Percentiles rank a stretch among this genome's conserved stretches.
phyloP scores from a whole-genome alignment of 2,888 invertebrate genomes.

The Syrphus vitripennis region DNA sequence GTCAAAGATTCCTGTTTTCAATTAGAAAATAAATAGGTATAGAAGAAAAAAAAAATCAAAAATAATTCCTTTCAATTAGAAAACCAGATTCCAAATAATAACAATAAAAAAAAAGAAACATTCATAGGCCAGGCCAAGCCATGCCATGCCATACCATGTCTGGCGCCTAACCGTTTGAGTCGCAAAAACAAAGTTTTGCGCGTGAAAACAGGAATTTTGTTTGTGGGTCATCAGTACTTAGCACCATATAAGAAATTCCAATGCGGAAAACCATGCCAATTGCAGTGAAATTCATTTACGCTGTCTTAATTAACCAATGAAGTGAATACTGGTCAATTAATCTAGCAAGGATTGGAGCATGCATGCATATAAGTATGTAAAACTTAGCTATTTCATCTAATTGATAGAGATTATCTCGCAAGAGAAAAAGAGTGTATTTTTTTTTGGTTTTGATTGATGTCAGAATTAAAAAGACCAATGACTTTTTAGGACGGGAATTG shows the following conservation, averaged over 20 bases:
- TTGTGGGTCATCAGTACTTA: slow-evolving; percentile 38
- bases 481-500: not conserved
- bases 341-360: slow-evolving; percentile 31
- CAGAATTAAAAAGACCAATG: not conserved
- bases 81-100: slow-evolving; percentile 46
- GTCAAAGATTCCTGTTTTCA: slow-evolving; percentile 17
- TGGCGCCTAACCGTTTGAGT: slow-evolving; percentile 54
- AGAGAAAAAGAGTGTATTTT: not conserved
- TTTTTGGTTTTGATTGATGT: not conserved
- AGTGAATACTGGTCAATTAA: slow-evolving; percentile 42
- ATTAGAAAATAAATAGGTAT: not conserved
- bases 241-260: slow-evolving; percentile 27
- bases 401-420: not conserved
- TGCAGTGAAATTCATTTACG: slow-evolving; percentile 19
- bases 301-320: slow-evolving; percentile 47
- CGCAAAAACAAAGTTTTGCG: not conserved
- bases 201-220: slow-evolving; percentile 48
- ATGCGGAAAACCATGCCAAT: slow-evolving; percentile 48
- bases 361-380: not conserved
- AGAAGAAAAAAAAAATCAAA: not conserved
- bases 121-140: not conserved
- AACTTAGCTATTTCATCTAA: not conserved
- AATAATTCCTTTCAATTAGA: slow-evolving; percentile 41
- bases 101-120: not conserved
- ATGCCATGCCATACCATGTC: not conserved